These are phyloP conservation scores for Smittia sp. DNA, from an alignment of 2,888 invertebrate genomes.

Conservation along the genomic window DNA sequence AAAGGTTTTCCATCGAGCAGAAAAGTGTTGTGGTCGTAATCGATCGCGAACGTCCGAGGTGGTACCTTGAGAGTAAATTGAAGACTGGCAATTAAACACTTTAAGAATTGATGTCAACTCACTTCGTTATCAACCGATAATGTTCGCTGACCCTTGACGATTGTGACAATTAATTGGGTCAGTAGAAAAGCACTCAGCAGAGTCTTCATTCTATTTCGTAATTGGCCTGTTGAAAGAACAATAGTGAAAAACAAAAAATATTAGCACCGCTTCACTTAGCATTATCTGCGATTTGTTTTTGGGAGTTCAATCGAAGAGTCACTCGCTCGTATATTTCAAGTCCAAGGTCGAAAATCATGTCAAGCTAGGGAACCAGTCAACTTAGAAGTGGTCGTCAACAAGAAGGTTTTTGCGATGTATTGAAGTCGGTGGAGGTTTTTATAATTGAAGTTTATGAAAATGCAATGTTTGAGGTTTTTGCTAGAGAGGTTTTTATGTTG, in stretches of 20 bases:
- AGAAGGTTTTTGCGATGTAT: no score
- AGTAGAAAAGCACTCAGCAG: not conserved
- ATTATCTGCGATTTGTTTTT: not conserved
- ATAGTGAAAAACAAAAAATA: not conserved
- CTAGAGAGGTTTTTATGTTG: no score
- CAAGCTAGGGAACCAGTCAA: no score
- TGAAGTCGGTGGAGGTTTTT: no score
- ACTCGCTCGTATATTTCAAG: not conserved
- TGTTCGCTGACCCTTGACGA: not conserved
- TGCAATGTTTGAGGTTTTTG: no score
- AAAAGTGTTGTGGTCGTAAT: conserved; percentile 62
- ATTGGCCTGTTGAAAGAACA: not conserved
- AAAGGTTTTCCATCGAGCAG: conserved; percentile 69
- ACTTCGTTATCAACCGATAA: conserved; percentile 7
- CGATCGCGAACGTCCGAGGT: conserved; percentile 53
- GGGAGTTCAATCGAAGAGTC: not conserved
- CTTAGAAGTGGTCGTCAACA: no score
- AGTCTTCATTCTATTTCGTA: conserved; percentile 2
- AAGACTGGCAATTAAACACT: not conserved
- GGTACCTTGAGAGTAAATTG: conserved; percentile 19
- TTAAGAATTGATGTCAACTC: not conserved
- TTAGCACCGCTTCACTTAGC: no score
- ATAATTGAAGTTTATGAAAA: no score
- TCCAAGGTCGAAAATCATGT: no score
- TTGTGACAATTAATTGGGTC: not conserved